Percentiles rank a stretch among this genome's conserved stretches.
Conservation (phyloP, 2,888 invertebrate genomes). For the Elaeidobius kamerunicus region DNA sequence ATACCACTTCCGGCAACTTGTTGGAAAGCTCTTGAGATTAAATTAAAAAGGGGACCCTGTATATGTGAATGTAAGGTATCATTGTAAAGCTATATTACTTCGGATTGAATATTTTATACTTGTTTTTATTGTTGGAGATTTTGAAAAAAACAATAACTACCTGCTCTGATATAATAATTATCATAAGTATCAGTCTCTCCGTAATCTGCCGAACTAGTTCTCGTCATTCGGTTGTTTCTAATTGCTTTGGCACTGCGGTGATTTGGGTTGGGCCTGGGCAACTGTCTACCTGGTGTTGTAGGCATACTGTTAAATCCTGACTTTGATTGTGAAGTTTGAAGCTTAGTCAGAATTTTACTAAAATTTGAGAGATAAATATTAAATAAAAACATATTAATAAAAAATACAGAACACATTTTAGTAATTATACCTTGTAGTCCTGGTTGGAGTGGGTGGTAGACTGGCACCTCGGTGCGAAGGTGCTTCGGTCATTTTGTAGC, state of each 20-base stretch:
- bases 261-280: conserved; percentile 50
- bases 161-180: conserved; percentile 46
- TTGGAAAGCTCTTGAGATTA: no score
- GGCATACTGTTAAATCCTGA: conserved; percentile 49
- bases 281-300: conserved; percentile 55
- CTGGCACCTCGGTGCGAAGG: conserved; percentile 46
- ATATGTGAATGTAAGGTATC: no score
- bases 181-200: conserved; percentile 47
- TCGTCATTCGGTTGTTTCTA: conserved; percentile 44
- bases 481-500: conserved; percentile 43
- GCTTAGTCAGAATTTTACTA: conserved; percentile 27
- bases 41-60: no score
- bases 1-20: no score
- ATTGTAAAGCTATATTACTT: no score
- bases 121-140: no score
- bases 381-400: no score
- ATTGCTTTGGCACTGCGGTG: conserved; percentile 45
- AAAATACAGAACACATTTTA: no score
- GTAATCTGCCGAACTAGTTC: conserved; percentile 49
- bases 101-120: not conserved
- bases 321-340: conserved; percentile 11
- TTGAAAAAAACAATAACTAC: conserved; percentile 27
- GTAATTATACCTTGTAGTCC: conserved; percentile 42
- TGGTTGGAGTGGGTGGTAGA: conserved; percentile 50
- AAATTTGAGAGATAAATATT: no score